Evolutionary conservation across 2,888 invertebrate genomes (phyloP).

Genomic region (Acrobasis consociella): DNA sequence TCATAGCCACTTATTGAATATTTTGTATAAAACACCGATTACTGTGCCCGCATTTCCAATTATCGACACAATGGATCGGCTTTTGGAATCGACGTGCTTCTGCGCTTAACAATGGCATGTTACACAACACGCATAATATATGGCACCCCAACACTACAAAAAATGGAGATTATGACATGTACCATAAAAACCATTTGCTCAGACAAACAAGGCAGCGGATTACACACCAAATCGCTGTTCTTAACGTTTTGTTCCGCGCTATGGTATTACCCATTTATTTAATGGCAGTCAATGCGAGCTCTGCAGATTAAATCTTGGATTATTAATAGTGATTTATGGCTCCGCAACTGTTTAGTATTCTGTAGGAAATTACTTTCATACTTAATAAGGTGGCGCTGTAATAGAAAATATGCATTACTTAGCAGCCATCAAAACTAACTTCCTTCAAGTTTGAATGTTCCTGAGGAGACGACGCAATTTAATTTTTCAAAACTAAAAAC

Average conservation of each 20-base stretch:
- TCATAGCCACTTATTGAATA: constrained; percentile 39
- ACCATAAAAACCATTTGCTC: constrained; percentile 54
- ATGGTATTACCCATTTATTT: constrained; percentile 43
- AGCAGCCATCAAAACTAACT: constrained; percentile 4
- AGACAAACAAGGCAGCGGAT: constrained; percentile 66
- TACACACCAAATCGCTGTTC: constrained; percentile 52
- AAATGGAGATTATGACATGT: constrained; percentile 55
- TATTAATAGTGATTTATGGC: constrained; percentile 49
- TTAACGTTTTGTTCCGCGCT: constrained; percentile 47
- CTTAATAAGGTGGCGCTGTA: constrained; percentile 20
- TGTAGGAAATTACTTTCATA: constrained; percentile 25
- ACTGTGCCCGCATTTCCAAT: constrained; percentile 69
- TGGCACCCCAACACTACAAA: constrained; percentile 56
- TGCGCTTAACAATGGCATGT: constrained; percentile 61
- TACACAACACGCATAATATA: constrained; percentile 63
- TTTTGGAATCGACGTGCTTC: constrained; percentile 53
- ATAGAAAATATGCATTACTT: constrained; percentile 8
- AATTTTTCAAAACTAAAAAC: no score
- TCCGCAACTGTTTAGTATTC: constrained; percentile 27
- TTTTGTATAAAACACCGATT: constrained; percentile 59
- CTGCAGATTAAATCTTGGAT: constrained; percentile 40
- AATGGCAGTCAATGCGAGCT: constrained; percentile 52
- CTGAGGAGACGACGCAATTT: not conserved
- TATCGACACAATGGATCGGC: constrained; percentile 58
- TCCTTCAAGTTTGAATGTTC: not conserved